Conservation (phyloP, 1,140 invertebrate genomes). For the Leucophenga varia region DNA sequence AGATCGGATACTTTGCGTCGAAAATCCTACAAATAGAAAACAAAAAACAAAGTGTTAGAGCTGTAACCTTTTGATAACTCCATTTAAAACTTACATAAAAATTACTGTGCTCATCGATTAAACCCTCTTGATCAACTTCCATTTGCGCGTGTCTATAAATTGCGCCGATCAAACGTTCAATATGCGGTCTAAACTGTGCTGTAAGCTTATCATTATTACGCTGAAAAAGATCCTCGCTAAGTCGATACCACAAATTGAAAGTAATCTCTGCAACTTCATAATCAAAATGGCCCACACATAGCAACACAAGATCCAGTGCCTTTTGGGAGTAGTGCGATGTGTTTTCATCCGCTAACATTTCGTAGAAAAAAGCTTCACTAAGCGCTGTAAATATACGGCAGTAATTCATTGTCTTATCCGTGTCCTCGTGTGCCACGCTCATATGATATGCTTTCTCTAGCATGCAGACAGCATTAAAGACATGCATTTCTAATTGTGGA, state of each 20-base stretch:
- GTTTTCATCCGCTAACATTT: slow-evolving; percentile 68
- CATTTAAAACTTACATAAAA: slow-evolving; percentile 57
- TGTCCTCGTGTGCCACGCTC: slow-evolving; percentile 90
- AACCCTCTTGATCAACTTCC: slow-evolving; percentile 85
- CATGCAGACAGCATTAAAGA: slow-evolving; percentile 79
- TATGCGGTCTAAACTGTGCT: slow-evolving; percentile 81
- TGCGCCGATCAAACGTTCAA: slow-evolving; percentile 83
- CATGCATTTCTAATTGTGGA: slow-evolving; percentile 68
- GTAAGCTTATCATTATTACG: slow-evolving; percentile 79
- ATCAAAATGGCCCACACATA: slow-evolving; percentile 95
- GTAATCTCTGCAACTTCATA: slow-evolving; percentile 98
- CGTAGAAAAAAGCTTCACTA: slow-evolving; percentile 85
- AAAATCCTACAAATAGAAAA: slow-evolving; percentile 79
- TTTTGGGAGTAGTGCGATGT: slow-evolving; percentile 79
- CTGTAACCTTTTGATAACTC: too few species aligned
- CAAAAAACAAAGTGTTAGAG: too few species aligned
- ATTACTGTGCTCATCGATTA: slow-evolving; percentile 88
- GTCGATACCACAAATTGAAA: slow-evolving; percentile 94
- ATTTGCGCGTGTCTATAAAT: slow-evolving; percentile 86
- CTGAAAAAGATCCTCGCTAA: slow-evolving; percentile 93
- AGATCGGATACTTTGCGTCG: slow-evolving; percentile 86
- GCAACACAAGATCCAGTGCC: slow-evolving; percentile 84
- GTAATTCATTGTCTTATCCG: slow-evolving; percentile 88
- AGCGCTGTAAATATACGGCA: slow-evolving; percentile 94
- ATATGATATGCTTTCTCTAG: slow-evolving; percentile 87